Base-by-base conservation (phyloP, 2,888 invertebrate genomes). In the Apodemia hepburni region DNA sequence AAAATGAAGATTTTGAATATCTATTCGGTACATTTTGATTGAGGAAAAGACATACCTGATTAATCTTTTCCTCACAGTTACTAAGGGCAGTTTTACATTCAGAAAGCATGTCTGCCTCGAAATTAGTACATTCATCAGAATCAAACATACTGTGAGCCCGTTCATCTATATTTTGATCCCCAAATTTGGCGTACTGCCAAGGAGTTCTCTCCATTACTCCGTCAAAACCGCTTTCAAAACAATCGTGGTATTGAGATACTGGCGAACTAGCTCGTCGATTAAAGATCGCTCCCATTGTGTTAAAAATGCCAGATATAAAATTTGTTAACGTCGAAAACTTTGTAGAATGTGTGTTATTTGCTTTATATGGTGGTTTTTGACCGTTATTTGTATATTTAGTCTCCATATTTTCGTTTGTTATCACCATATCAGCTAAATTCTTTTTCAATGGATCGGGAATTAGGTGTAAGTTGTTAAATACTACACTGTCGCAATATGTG, bases 361-460 rank as follows among this genome's bases (percentile, higher is more conserved):
- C 66, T 69, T 68, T 67, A 74, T 68, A 47, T 17, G 65, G 35
- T 42, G 68, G 67, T 33, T 58, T 60, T 51, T 69, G 51, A 35
- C 61, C 29, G 58, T 62, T 68, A 47, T 67, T 66, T 33, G 65
- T 61, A 65, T 67, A 69, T 29, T 66, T 69, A 63, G 66, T 72
- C 58, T 65, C 68, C 61, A 47, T 17, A 47, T 47, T 68, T 71
- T 88, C 86, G 64, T 68, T 70, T 65, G 75, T 77, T 47, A 81
- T 79, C 12, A 87, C 74, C 0, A 84, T 78, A 63, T 90, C 90
- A 1, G 87, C 90, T 59, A 90, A 73, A 73, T 88, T 87, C 71
- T 87, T 89, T 72, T 80, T 81, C 62, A 90, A 65, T 3, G 86
- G 83, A 70, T 88, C 86, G 0, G 86, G 82, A 61, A 87, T 78